Conservation (phyloP, 2,888 invertebrate species). For the Tholera decimalis region DNA sequence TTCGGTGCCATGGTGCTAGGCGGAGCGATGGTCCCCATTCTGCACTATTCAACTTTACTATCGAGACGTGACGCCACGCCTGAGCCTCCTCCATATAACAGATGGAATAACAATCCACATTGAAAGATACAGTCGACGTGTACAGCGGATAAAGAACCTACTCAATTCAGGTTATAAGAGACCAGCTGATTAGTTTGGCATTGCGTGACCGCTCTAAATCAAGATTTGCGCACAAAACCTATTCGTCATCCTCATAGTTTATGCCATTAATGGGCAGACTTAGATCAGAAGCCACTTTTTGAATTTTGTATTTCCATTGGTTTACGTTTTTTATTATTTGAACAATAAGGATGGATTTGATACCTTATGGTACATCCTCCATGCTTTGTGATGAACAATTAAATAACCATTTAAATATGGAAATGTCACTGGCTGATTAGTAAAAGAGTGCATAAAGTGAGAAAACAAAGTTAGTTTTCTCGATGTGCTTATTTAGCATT, state of each 20-base stretch:
- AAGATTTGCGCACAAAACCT: neutral
- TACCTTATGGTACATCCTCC: neutral
- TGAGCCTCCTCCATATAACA: slow-evolving; percentile 71
- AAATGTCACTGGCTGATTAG: neutral
- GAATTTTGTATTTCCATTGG: too few relatives aligned
- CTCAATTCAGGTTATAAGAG: neutral
- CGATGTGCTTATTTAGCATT: slow-evolving; percentile 4
- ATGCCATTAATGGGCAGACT: neutral
- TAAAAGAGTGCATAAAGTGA: neutral
- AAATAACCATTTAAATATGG: neutral
- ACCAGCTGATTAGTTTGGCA: neutral
- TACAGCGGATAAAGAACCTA: neutral
- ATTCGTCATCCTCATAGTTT: neutral
- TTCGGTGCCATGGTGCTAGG: slow-evolving; percentile 80
- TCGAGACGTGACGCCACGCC: slow-evolving; percentile 70
- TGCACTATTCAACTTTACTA: slow-evolving; percentile 84
- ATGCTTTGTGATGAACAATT: neutral
- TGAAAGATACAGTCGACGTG: slow-evolving; percentile 56
- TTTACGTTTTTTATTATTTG: neutral
- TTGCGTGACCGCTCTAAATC: neutral
- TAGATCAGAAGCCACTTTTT: neutral
- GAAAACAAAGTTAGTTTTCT: too few relatives aligned
- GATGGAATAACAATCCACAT: slow-evolving; percentile 74
- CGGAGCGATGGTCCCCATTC: slow-evolving; percentile 77
- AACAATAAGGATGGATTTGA: slow-evolving; percentile 10